Conservation (phyloP, 2,888 invertebrate species). For the Drosophila paramelanica region DNA sequence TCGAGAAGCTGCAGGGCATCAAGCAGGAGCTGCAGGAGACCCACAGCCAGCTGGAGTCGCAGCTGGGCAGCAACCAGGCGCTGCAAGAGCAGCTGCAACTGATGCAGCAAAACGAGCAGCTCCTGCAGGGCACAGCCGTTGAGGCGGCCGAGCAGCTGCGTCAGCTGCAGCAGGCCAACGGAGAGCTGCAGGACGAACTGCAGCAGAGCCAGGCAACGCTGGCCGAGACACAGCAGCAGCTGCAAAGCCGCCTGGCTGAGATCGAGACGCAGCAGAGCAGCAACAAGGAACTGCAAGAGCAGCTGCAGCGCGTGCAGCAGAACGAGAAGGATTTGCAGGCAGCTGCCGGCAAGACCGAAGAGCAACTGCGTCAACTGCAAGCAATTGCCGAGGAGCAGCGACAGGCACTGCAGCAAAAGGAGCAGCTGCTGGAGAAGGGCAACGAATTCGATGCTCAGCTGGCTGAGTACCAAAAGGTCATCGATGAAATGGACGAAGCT, state of each 20-base stretch:
- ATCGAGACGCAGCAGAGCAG: constrained; percentile 45
- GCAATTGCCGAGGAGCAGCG: constrained; percentile 48
- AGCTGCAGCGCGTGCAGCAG: constrained; percentile 30
- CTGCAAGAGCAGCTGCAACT: constrained; percentile 32
- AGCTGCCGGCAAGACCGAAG: constrained; percentile 32
- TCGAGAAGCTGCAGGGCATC: constrained; percentile 69
- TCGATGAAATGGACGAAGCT: constrained; percentile 80
- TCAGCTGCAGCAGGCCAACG: constrained; percentile 62
- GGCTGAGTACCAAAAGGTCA: constrained; percentile 74
- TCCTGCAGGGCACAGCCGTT: constrained; percentile 42
- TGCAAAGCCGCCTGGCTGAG: constrained; percentile 17
- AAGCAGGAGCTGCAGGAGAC: constrained; percentile 69
- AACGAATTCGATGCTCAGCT: constrained; percentile 66
- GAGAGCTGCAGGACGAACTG: constrained; percentile 45
- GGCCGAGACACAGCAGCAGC: constrained; percentile 25
- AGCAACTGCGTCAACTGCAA: constrained; percentile 61
- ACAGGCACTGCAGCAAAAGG: constrained; percentile 40
- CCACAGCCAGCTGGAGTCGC: constrained; percentile 54
- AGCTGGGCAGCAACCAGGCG: constrained; percentile 41
- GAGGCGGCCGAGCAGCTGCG: constrained; percentile 57
- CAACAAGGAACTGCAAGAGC: constrained; percentile 50
- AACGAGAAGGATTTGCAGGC: constrained; percentile 37
- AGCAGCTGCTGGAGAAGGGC: constrained; percentile 45
- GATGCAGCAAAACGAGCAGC: constrained; percentile 37
- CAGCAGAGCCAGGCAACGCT: constrained; percentile 30